Base-by-base conservation (phyloP, 2,797 vertebrate species). In the Pseudopleuronectes americanus region DNA sequence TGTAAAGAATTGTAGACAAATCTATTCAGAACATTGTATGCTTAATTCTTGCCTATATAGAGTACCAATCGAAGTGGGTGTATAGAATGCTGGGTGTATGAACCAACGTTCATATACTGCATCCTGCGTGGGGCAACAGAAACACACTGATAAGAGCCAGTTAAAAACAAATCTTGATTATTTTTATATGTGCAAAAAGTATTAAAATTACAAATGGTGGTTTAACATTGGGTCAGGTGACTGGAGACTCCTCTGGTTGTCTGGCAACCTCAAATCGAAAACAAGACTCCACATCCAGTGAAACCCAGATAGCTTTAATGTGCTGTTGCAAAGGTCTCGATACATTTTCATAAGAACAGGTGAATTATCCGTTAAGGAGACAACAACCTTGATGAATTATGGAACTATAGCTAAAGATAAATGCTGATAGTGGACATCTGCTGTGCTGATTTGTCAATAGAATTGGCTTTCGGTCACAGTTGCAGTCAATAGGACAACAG, bases 391-490 rank as follows among this genome's bases (percentile, higher is more conserved):
- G 62, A 80, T 85, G 72, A 85, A 80, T 87, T 72, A 84, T 73
- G 77, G 71, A 81, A 28, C 16, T 57, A 31, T 22, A 54, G 71
- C 36, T 33, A 64, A 48, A 71, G 81, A 84, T 80, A 71, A 80
- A 78, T 68, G 70, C 68, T 80, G 74, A 73, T 74, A 54, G 58
- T 17, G 22, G 66, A 56, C 49, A 3, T 43, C 59, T 76, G 48
- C 57, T 67, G 28, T 58, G 61, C 60, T 75, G 59, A 55, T 81
- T 72, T 48, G 66, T 84, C 85, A 79, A 89, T 89, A 79, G 14
- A 71, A 80, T 84, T 41, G 79, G 66, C 79, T 78, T 88, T 88
- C 31, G 41, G 45, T 90, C 84, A 72, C 56, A 63, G 77, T 61
- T 62, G 64, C 33, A 59, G 77, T 87, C 79, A 28, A 82, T 80